Evolutionary conservation across 2,113 vertebrate species (phyloP), one percentile per base, ranked within the genome.

Genomic region (Amblyornis subalaris): DNA sequence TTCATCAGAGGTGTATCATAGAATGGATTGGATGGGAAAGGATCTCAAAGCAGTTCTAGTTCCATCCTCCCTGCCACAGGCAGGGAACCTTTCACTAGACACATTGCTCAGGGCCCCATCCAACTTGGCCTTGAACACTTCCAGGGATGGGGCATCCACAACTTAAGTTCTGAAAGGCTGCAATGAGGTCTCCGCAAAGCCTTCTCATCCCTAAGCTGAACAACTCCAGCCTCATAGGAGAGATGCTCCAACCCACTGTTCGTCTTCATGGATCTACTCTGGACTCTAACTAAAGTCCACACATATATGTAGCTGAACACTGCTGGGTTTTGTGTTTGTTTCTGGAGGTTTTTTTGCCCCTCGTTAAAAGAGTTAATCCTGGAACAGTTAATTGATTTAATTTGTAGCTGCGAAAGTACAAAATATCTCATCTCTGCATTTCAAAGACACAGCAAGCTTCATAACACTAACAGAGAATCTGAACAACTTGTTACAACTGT

Each of bases 261-360:
- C 24, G 51, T 21, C 28, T 45, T 38, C 0, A 0, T 11, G 26
- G 36, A 73, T 8, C 45, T 66, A 11, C 19, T 25, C 38, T 60
- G 28, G 20, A 60, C 53, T 44, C 14, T 58, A 58, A 57, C 18
- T n/a, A 38, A 80, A 3, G 9, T 36, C 9, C 10, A 66, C 6
- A 23, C 1, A 31, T 10, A 64, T 0, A 8, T 15, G 36, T 0
- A 69, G 28, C 5, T 55, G 61, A 65, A 86, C 9, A 23, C 14
- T 62, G 26, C 10, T 40, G 29, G 7, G 23, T 11, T 83, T 70
- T 53, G 36, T 15, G 20, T 47, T 47, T n/a, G 18, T 73, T 78
- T 64, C 22, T 62, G 8, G 15, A 54, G 1, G 11, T 1, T 0
- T 47, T 33, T 64, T 50, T 14, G 0, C 8, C 13, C 17, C 16